phyloP scores from a whole-genome alignment of 2,888 invertebrate species.

The Tortricodes alternella region DNA sequence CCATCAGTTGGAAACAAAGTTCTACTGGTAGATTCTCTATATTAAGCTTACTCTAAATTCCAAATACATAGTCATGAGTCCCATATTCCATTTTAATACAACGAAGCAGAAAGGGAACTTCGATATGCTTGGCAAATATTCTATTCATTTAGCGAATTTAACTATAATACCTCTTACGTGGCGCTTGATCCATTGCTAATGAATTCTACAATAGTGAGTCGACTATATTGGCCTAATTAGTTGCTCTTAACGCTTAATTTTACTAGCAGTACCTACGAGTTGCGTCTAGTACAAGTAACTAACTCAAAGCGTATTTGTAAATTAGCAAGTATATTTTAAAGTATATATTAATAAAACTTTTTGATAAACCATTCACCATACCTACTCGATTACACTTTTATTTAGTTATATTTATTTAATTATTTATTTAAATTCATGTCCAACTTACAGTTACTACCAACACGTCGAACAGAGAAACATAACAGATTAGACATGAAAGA shows the following conservation, averaged over 20 bases:
- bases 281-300: constrained; percentile 48
- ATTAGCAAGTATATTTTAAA: not conserved
- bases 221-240: constrained; percentile 66
- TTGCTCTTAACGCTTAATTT: constrained; percentile 64
- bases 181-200: constrained; percentile 55
- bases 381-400: no score
- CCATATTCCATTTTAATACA: constrained; percentile 16
- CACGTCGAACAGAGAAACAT: no score
- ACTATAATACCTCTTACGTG: constrained; percentile 50
- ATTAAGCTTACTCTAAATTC: no score
- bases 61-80: constrained; percentile 12
- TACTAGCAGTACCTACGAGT: constrained; percentile 47
- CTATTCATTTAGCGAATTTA: constrained; percentile 47
- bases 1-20: constrained; percentile 42
- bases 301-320: constrained; percentile 37
- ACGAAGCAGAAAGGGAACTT: constrained; percentile 23
- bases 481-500: no score
- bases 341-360: no score
- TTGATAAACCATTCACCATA: no score
- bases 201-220: constrained; percentile 66
- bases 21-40: not conserved
- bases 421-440: no score
- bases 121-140: constrained; percentile 32
- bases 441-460: no score
- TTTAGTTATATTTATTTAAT: no score